phyloP scores from a whole-genome alignment of 1,140 invertebrate genomes.

The Zaprionus inermis region DNA sequence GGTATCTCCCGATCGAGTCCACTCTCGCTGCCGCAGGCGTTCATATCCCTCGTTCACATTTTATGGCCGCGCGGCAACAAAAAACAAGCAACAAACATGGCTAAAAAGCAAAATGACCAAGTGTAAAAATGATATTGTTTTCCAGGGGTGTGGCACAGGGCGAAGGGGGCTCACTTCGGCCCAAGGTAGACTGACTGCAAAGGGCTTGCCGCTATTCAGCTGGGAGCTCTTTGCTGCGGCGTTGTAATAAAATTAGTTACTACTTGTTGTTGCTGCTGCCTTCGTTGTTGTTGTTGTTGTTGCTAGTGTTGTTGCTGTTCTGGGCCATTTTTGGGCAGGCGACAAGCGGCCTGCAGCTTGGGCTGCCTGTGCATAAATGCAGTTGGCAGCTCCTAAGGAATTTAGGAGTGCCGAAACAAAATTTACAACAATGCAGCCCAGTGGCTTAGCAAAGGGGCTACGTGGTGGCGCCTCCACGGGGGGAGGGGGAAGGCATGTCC shows the following conservation, averaged over 20 bases:
- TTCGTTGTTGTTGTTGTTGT: constrained; percentile 27
- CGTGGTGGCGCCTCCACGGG: constrained; percentile 3
- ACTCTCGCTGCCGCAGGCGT: background rate
- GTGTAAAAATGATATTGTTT: constrained; percentile 80
- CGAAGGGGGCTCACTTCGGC: background rate
- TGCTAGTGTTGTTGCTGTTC: constrained; percentile 42
- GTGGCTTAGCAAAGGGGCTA: background rate
- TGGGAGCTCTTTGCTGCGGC: constrained; percentile 69
- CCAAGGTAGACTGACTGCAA: constrained; percentile 8
- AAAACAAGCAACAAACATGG: constrained; percentile 21
- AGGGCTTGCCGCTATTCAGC: constrained; percentile 43
- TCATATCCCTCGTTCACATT: background rate
- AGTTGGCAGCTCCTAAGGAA: constrained; percentile 69
- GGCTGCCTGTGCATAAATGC: constrained; percentile 65
- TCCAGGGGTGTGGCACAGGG: constrained; percentile 10
- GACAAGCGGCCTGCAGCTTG: constrained; percentile 17
- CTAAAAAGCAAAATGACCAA: constrained; percentile 68
- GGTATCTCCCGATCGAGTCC: background rate
- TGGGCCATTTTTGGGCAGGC: constrained; percentile 26
- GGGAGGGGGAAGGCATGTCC: constrained; percentile 9
- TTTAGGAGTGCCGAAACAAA: constrained; percentile 66
- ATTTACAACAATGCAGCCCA: constrained; percentile 62
- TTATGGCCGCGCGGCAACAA: background rate
- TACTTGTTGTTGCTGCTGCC: constrained; percentile 19
- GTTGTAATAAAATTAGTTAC: constrained; percentile 69